Base-by-base conservation (phyloP, 2,113 vertebrate genomes). In the Polypterus senegalus region DNA sequence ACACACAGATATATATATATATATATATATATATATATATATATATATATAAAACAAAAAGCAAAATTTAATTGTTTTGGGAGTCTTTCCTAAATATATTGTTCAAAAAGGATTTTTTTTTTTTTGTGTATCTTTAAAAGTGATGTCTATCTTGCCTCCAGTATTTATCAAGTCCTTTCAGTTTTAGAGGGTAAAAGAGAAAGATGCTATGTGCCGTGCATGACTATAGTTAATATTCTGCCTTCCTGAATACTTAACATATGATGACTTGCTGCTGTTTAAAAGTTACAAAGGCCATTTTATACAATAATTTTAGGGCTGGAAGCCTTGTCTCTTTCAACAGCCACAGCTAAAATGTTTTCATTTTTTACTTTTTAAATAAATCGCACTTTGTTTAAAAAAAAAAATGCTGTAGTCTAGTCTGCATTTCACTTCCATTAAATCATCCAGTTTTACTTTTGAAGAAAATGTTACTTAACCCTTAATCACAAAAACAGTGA, bases 331-430 rank as follows among this genome's bases (percentile, higher is more conserved):
- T 53, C 71, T 63, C 63, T 64, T 62, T 68, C 64, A 65, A 73
- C 62, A 77, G 75, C 67, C 69, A 73, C 79, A 79, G 70, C 73
- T 71, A 69, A 69, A 80, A 78, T 70, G 67, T 81, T 76, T 76
- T 61, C 65, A 79, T 73, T 81, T 27, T 27, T 62, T 81, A 83
- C 73, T 83, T 82, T 80, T 79, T 63, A 72, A 76, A 81, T 81
- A 70, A 86, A 80, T 83, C 74, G 81, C 85, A 86, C 85, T 86
- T 88, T 83, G 77, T 84, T 73, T 72, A 76, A 78, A 76, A 68
- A 76, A 27, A 27, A 27, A 27, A 27, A 27, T 1, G 27, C 27
- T 27, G 27, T 71, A 75, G 71, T 74, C 76, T 78, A 68, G 72
- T 77, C 70, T 64, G 73, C 77, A 81, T 81, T 73, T 68, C 80